phyloP scores from a whole-genome alignment of 2,113 vertebrate genomes.

The Thermophis baileyi region DNA sequence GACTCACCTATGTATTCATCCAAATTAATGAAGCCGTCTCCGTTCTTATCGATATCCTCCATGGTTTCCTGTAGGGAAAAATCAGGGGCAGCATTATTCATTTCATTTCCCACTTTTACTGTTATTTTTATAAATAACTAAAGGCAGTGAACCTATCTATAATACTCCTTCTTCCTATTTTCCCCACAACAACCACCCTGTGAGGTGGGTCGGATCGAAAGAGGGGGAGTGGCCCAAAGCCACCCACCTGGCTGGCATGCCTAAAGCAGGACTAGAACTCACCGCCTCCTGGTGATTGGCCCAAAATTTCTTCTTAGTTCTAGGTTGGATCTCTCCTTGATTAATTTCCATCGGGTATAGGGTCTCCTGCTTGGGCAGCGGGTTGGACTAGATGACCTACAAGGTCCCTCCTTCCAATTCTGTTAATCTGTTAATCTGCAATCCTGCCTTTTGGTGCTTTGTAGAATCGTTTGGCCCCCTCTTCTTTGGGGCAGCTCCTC shows the following conservation, averaged over 20 bases:
- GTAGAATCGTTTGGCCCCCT: no score
- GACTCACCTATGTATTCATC: constrained; percentile 90
- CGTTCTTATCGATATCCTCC: constrained; percentile 93
- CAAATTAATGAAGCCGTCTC: constrained; percentile 87
- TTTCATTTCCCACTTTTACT: neutral
- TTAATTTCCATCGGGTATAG: no score
- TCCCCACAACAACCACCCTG: neutral
- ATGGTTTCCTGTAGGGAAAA: constrained; percentile 80
- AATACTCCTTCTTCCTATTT: neutral
- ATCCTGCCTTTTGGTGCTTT: no score
- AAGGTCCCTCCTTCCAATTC: no score
- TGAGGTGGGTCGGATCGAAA: neutral
- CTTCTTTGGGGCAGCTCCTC: no score
- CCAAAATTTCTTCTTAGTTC: neutral
- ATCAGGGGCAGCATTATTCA: rapidly evolving
- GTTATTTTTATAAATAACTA: neutral
- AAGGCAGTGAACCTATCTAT: neutral
- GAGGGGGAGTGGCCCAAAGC: neutral
- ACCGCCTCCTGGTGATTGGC: neutral
- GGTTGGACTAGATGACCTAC: no score
- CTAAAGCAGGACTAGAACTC: neutral
- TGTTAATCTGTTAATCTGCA: no score
- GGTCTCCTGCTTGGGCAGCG: no score
- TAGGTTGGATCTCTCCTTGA: no score
- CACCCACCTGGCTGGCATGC: rapidly evolving